phyloP scores from a whole-genome alignment of 2,113 vertebrate genomes.

The Microtus montanus region DNA sequence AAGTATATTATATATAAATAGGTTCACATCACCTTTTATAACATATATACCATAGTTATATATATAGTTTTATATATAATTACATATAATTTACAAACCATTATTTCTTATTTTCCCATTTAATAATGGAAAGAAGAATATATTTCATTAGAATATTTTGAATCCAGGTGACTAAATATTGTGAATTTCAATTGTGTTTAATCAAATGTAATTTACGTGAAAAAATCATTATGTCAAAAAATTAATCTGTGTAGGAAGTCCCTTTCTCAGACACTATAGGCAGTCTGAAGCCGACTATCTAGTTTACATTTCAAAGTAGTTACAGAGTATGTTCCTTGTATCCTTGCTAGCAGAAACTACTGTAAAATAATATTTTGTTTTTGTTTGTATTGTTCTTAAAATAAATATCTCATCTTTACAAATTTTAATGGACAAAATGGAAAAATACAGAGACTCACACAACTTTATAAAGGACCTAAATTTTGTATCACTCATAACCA shows the following conservation, averaged over 20 bases:
- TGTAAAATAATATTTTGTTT: slow-evolving; percentile 28
- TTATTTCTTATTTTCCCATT: not conserved
- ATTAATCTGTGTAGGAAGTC: not conserved
- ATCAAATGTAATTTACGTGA: not conserved
- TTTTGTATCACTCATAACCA: not conserved
- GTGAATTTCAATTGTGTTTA: not conserved
- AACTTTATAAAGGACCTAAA: not conserved
- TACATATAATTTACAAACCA: not conserved
- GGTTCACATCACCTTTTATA: no score
- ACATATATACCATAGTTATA: no score
- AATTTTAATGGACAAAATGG: not conserved
- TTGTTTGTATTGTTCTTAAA: slow-evolving; percentile 13
- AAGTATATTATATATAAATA: no score
- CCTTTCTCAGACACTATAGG: not conserved
- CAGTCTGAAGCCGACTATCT: not conserved
- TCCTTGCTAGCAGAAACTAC: not conserved
- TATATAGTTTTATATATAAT: no score
- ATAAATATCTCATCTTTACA: not conserved
- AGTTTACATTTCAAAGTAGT: not conserved
- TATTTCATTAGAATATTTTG: not conserved
- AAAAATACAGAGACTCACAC: not conserved
- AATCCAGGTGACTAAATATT: not conserved
- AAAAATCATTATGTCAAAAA: not conserved
- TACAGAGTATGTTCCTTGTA: no score
- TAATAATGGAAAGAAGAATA: not conserved